A percentile compares a stretch with the other conserved stretches of the same genome.
phyloP scores from a whole-genome alignment of 1,140 invertebrate species.

The Hesperophylax magnus region DNA sequence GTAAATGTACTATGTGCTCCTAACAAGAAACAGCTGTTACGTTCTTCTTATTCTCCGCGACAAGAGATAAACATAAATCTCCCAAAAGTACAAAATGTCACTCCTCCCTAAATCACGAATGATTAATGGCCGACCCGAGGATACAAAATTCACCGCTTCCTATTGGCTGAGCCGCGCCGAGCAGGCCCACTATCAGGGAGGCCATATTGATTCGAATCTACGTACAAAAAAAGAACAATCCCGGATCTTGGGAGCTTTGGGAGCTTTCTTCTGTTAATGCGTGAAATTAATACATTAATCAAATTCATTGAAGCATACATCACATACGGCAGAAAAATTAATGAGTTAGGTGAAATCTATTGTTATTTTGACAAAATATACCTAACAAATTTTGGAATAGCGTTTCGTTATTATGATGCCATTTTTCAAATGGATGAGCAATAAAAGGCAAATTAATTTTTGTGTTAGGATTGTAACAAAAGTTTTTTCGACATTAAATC shows the following conservation, averaged over 20 bases:
- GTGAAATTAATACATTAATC: conserved; percentile 56
- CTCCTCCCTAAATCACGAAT: conserved; percentile 53
- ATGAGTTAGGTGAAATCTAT: too few species aligned
- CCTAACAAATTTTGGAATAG: not conserved
- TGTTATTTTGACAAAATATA: not conserved
- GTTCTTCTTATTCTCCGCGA: conserved; percentile 17
- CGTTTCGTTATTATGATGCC: conserved; percentile 6
- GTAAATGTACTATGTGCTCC: conserved; percentile 22
- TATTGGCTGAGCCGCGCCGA: conserved; percentile 24
- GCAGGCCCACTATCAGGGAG: conserved; percentile 25
- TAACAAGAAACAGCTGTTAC: conserved; percentile 56
- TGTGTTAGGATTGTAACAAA: not conserved
- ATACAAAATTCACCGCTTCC: conserved; percentile 36
- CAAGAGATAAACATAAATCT: conserved; percentile 44
- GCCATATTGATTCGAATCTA: conserved; percentile 46
- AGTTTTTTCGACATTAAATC: not conserved
- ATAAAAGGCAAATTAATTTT: conserved; percentile 50
- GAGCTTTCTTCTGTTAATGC: conserved; percentile 36
- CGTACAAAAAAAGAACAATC: conserved; percentile 12
- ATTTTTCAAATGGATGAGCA: conserved; percentile 50
- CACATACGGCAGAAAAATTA: not conserved
- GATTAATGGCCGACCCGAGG: conserved; percentile 47
- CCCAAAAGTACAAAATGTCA: conserved; percentile 44
- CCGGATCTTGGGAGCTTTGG: not conserved
- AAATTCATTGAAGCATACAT: not conserved